Conservation (phyloP, 2,113 vertebrate genomes). For the Alligator mississippiensis region DNA sequence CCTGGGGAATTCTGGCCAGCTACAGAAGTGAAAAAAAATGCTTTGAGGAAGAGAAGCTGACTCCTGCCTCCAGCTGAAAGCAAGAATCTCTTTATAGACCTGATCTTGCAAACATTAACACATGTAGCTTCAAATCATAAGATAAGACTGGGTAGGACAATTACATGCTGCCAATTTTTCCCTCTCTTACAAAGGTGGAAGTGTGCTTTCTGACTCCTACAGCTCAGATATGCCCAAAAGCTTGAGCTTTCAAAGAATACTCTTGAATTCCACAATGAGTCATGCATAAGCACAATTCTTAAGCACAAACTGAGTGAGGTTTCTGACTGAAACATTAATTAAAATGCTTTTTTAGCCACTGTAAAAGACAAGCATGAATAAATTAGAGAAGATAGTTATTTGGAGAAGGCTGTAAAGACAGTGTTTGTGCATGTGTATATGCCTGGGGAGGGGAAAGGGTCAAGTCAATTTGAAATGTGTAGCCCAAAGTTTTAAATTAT, state of each 20-base stretch:
- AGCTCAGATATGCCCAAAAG: not conserved
- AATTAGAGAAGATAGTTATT: slow-evolving; percentile 27
- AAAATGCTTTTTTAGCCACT: slow-evolving; percentile 7
- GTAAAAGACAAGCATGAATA: slow-evolving; percentile 32
- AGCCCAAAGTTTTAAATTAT: slow-evolving; percentile 45
- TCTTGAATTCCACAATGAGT: not conserved
- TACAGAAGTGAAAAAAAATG: not conserved
- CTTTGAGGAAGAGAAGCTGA: not conserved
- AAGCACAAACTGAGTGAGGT: not conserved
- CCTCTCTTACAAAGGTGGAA: not conserved
- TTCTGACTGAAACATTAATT: slow-evolving; percentile 4
- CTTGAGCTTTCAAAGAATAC: not conserved
- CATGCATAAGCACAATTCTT: not conserved
- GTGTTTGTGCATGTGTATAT: not conserved
- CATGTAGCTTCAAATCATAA: not conserved
- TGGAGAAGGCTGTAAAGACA: slow-evolving; percentile 13
- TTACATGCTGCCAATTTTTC: not conserved
- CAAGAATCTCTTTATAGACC: not conserved
- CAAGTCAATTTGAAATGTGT: slow-evolving; percentile 61
- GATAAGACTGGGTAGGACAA: not conserved
- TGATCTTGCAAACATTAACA: not conserved
- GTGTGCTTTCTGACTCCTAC: not conserved
- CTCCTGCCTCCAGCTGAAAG: not conserved
- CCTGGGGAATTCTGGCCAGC: not conserved
- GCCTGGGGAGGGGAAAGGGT: not conserved